These are phyloP conservation scores for Phalangium opilio DNA, from an alignment of 2,888 invertebrate genomes.

Conservation along the genomic window DNA sequence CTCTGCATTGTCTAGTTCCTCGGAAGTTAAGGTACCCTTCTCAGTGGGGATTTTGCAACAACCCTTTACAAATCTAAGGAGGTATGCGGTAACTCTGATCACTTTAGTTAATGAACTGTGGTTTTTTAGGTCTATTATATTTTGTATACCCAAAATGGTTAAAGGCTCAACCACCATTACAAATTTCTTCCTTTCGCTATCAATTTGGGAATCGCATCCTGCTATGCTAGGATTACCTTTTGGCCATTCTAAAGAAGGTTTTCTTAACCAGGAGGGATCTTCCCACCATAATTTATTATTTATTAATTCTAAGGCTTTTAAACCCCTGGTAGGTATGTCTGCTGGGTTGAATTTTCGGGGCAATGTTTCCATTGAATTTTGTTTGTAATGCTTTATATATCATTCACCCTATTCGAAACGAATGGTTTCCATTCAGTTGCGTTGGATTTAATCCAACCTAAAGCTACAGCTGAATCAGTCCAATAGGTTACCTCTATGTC, in stretches of 20 bases:
- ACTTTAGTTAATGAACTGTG: too few species aligned
- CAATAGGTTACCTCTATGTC: slow-evolving; percentile 8
- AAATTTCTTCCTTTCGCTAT: too few species aligned
- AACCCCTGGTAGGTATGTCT: slow-evolving; percentile 22
- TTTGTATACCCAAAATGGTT: too few species aligned
- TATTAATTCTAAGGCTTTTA: slow-evolving; percentile 8
- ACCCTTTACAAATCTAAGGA: too few species aligned
- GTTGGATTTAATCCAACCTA: slow-evolving; percentile 19
- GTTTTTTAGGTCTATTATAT: too few species aligned
- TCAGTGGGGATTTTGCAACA: too few species aligned
- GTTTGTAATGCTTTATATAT: slow-evolving; percentile 15
- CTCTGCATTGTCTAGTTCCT: too few species aligned
- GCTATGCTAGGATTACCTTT: too few species aligned
- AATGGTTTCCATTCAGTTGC: slow-evolving; percentile 18
- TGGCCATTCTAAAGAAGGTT: not conserved
- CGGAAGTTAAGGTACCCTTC: too few species aligned
- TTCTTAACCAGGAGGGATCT: slow-evolving; percentile 20
- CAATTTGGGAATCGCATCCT: too few species aligned
- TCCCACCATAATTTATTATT: slow-evolving; percentile 19
- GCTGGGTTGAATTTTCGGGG: slow-evolving; percentile 23
- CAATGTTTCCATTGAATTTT: slow-evolving; percentile 21
- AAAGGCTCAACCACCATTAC: too few species aligned
- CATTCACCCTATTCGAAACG: slow-evolving; percentile 21
- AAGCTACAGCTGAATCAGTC: slow-evolving; percentile 17
- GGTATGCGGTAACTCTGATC: too few species aligned